Evolutionary conservation across 2,113 vertebrate species (phyloP), one percentile per base, ranked within the genome.

Genomic region (Boulengeromyrus knoepffleri): DNA sequence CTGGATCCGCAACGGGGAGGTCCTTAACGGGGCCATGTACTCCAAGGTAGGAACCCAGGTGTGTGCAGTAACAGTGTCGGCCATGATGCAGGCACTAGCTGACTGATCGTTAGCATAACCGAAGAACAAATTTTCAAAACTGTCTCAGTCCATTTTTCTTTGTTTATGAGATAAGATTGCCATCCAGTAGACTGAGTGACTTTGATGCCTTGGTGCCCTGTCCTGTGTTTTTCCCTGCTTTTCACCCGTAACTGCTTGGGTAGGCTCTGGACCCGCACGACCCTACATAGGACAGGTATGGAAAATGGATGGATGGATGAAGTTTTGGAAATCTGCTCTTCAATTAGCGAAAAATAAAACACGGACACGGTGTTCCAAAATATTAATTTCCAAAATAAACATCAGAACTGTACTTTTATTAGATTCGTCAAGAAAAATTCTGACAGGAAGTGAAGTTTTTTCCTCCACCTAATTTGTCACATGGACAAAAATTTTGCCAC

Each of bases 1-100:
- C 94, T 99, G 99, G 99, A 96, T 99, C 92, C 90, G 97, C 58
- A 97, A 97, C 47, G 97, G 97, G 91, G 97, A 99, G 91, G 98
- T 99, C 91, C 96, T 99, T 90, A 98, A 98, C 0, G 98, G 98
- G 91, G 98, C 98, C 93, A 98, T 97, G 93, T 99, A 99, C 95
- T 98, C 97, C 92, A 99, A 99, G 98, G 99, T 99, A 96, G 93
- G 94, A 85, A 80, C 92, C 46, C 56, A 19, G 47, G 56, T 56
- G 62, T 45, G 85, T 77, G 77, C 13, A 50, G 24, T 42, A 45
- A 46, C 7, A 24, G 53, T 88, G 49, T 42, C 74, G 85, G 56
- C 83, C 77, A 27, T 17, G 31, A 53, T n/a, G 45, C 50, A 17
- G 50, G 52, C 49, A 27, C 45, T 17, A 50, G 45, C 13, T 50